Percentiles rank a stretch among this genome's conserved stretches.
Evolutionary conservation across 1,140 invertebrate species (phyloP).

Genomic region (Oncopodura yosiiana): DNA sequence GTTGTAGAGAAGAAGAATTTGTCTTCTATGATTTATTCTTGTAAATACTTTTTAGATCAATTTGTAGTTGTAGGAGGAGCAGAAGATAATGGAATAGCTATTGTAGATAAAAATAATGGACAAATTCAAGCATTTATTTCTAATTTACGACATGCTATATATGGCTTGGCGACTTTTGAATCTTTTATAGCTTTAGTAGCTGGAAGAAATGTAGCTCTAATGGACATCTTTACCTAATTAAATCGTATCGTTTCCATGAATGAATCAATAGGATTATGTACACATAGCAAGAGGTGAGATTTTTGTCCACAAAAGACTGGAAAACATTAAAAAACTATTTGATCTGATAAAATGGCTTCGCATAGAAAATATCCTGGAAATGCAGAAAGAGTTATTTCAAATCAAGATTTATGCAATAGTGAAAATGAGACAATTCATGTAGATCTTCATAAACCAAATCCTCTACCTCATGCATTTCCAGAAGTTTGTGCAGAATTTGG

Average conservation of each 20-base stretch:
- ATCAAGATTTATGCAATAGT: neutral
- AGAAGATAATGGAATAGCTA: neutral
- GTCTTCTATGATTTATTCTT: conserved; percentile 11
- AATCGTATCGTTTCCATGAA: no score
- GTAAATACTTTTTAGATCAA: conserved; percentile 16
- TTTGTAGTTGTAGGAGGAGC: conserved; percentile 4
- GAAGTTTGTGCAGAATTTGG: neutral
- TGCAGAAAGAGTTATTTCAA: no score
- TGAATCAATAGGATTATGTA: no score
- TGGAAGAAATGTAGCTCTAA: conserved; percentile 1
- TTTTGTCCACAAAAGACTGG: no score
- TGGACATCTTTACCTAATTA: neutral
- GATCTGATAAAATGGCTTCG: no score
- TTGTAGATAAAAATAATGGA: conserved; percentile 10
- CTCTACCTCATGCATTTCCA: neutral
- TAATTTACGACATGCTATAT: neutral
- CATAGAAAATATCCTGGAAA: no score
- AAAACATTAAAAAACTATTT: no score
- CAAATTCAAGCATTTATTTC: neutral
- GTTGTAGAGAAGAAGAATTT: neutral
- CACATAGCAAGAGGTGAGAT: no score
- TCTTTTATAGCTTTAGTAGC: neutral
- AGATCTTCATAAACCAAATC: neutral
- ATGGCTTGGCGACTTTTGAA: neutral
- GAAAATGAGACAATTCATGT: neutral